phyloP scores from a whole-genome alignment of 2,797 vertebrate genomes.

The Lutjanus argentimaculatus region DNA sequence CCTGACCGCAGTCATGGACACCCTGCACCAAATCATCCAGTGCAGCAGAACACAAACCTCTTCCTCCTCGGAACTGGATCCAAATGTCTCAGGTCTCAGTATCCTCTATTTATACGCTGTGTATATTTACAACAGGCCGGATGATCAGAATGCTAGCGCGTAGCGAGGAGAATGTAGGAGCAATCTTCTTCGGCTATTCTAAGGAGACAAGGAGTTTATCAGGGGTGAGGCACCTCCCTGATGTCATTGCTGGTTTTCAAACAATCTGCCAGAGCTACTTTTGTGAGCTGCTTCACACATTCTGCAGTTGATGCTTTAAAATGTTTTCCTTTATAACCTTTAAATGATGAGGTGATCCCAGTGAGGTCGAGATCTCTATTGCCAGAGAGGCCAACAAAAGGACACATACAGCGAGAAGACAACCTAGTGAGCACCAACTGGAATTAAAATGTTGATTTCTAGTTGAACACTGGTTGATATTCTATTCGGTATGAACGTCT shows the following conservation, averaged over 20 bases:
- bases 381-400: background rate
- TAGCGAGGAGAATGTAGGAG: conserved; percentile 73
- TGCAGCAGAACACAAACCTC: conserved; percentile 80
- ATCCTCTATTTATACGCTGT: conserved; percentile 87
- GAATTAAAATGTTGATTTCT: no score
- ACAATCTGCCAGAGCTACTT: conserved; percentile 43
- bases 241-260: conserved; percentile 58
- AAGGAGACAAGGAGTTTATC: conserved; percentile 70
- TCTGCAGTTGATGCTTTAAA: conserved; percentile 19
- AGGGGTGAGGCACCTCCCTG: conserved; percentile 51
- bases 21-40: conserved; percentile 66
- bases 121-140: conserved; percentile 84
- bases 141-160: conserved; percentile 84
- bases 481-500: no score
- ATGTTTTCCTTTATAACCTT: background rate
- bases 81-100: conserved; percentile 84
- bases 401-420: background rate
- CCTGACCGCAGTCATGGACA: conserved; percentile 81
- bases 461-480: no score
- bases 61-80: conserved; percentile 79
- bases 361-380: background rate
- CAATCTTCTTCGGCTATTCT: conserved; percentile 71
- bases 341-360: background rate
- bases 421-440: background rate
- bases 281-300: conserved; percentile 29